Base-by-base conservation (phyloP, 2,888 invertebrate genomes). In the Gymnoscelis rufifasciata region DNA sequence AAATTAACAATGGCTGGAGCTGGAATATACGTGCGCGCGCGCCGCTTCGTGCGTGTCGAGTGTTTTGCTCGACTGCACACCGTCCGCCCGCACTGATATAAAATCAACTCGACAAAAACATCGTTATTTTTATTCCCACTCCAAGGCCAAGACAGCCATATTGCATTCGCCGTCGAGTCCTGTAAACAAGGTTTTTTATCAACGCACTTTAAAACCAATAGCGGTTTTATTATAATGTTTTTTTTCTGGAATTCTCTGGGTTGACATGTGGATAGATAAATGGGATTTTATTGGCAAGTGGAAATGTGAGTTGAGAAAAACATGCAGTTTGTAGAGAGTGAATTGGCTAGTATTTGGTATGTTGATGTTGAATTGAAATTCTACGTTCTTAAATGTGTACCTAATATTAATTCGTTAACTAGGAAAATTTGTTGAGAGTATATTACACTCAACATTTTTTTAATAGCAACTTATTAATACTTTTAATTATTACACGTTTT, bases 121-220 rank as follows among this genome's bases (percentile, higher is more conserved):
- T 74, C 63, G 77, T 79, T 86, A 86, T 86, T 86, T 86, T 83
- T 83, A 80, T 79, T 72, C 78, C 67, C 57, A 63, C 48, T 43
- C 69, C 82, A 86, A 86, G 87, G 87, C 74, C 80, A 74, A 67
- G 66, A 59, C 70, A 75, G 79, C 80, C 79, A 79, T 80, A 62
- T 78, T 86, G 82, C 78, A 83, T 78, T 81, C 76, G 73, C 70
- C 66, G 61, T 68, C 66, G 66, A 68, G 64, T 68, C 66, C 69
- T 73, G 73, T 77, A 80, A 82, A 81, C 83, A 83, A 76, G 70
- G 62, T 70, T 64, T 67, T 67, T 67, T 72, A 55, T 52, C 52
- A 48, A 38, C 53, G 41, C 36, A 46, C 40, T 48, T 30, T 47
- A 33, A 61, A 61, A 56, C 36, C 43, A 54, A 53, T 53, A 54